phyloP scores from a whole-genome alignment of 2,797 vertebrate genomes.

The Microtus californicus region DNA sequence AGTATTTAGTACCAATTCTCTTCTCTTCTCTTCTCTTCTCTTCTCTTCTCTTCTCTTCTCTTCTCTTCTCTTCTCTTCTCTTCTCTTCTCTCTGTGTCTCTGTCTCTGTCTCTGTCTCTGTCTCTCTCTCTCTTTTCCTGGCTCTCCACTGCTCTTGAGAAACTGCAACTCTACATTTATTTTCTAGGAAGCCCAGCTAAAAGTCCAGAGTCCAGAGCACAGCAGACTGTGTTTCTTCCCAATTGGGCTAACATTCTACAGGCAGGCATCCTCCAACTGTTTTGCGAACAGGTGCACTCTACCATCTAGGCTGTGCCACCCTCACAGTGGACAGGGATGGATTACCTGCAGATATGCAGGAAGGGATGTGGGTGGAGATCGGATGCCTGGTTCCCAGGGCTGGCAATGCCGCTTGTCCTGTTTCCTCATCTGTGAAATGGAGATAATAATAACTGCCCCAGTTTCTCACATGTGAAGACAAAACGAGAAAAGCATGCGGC shows the following conservation, averaged over 20 bases:
- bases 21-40: neutral
- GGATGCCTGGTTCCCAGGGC: neutral
- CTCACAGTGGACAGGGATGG: neutral
- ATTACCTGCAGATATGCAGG: neutral
- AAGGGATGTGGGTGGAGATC: neutral
- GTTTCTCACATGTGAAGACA: conserved; percentile 70
- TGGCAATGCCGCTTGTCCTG: conserved; percentile 21
- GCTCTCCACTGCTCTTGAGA: neutral
- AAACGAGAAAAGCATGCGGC: conserved; percentile 66
- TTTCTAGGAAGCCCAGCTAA: neutral
- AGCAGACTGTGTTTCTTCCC: neutral
- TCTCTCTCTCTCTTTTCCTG: neutral
- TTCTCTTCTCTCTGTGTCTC: no score
- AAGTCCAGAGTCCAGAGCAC: neutral
- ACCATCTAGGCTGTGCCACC: neutral
- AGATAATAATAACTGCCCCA: conserved; percentile 76
- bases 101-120: no score
- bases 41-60: no score
- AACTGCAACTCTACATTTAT: neutral
- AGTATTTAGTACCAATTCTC: neutral
- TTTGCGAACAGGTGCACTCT: neutral
- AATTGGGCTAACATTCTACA: neutral
- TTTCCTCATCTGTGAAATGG: conserved; percentile 72
- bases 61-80: no score
- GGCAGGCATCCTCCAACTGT: no score